Percentiles rank a stretch among this genome's conserved stretches.
Conservation (phyloP, 2,888 invertebrate species). For the Argyresthia albistria region DNA sequence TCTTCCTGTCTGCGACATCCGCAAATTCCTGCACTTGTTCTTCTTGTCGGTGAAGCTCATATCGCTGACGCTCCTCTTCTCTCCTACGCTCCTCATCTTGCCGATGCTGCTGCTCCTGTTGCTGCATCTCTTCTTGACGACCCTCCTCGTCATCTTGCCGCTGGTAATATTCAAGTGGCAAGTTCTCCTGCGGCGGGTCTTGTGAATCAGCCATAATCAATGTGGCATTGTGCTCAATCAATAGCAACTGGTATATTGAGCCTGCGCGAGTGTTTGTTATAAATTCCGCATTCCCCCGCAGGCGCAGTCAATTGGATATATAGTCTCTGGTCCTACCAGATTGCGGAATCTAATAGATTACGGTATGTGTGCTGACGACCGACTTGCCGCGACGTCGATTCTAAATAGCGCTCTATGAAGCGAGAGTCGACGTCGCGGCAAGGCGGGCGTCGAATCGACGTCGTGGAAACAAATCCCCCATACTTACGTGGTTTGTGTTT, state of each 20-base stretch:
- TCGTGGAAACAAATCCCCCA: too few relatives aligned
- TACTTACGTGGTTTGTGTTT: too few relatives aligned
- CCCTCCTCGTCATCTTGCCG: constrained; percentile 1
- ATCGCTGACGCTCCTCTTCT: constrained; percentile 7
- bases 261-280: constrained; percentile 2
- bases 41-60: constrained; percentile 8
- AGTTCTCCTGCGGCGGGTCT: constrained; percentile 3
- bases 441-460: too few relatives aligned
- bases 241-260: constrained; percentile 6
- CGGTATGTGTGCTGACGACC: too few relatives aligned
- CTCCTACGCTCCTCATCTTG: background rate
- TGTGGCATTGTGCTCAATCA: constrained; percentile 1
- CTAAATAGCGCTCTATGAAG: too few relatives aligned
- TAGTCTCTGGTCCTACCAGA: too few relatives aligned
- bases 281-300: too few relatives aligned
- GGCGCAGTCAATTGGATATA: too few relatives aligned
- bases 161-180: background rate
- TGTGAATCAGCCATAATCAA: constrained; percentile 6
- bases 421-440: too few relatives aligned
- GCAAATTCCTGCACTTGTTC: constrained; percentile 6
- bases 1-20: constrained; percentile 7
- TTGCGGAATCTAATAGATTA: too few relatives aligned
- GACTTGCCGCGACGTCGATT: too few relatives aligned
- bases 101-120: background rate
- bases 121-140: constrained; percentile 1